Evolutionary conservation across 2,888 invertebrate species (phyloP), one percentile per base, ranked within the genome.

Genomic region (Micropterix aruncella): DNA sequence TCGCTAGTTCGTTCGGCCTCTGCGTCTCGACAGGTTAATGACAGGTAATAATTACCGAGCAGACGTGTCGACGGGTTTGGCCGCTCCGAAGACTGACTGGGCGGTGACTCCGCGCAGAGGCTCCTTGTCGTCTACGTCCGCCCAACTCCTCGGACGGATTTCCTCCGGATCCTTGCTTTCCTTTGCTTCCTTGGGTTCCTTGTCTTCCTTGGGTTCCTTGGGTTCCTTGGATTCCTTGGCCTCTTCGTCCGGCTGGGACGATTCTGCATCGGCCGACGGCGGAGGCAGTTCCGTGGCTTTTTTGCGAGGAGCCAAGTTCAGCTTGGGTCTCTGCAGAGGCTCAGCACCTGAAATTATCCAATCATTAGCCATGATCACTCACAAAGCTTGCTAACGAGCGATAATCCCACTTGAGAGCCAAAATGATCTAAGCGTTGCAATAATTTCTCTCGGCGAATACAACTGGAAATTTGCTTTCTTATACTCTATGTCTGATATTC

Each of bases 61-160:
- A 43, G 89, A 81, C 2, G 95, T 96, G 60, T 95, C 93, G 1
- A 96, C 95, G 0, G 95, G 95, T 60, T 87, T 91, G 15, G 95
- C 95, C 19, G 79, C 83, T n/a, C 95, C 95, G 60, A 95, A 95
- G 52, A 95, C 92, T 46, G 83, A 85, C 40, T 80, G 77, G 1
- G 81, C 73, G 2, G 80, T n/a, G n/a, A n/a, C n/a, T n/a, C n/a
- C n/a, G n/a, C n/a, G 66, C 42, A 71, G 73, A 7, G 75, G 71
- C 44, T 70, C 61, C n/a, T 73, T 60, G 36, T 64, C 58, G 53
- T 51, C 61, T 44, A 62, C 61, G 2, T 62, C 63, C 0, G 56
- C 48, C 4, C n/a, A 48, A 51, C 42, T 55, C 54, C 2, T 58
- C 19, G 4, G 40, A 19, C 16, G 16, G n/a, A n/a, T n/a, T n/a